Evolutionary conservation across 2,888 invertebrate genomes (phyloP).

Genomic region (Chrysolina americana): DNA sequence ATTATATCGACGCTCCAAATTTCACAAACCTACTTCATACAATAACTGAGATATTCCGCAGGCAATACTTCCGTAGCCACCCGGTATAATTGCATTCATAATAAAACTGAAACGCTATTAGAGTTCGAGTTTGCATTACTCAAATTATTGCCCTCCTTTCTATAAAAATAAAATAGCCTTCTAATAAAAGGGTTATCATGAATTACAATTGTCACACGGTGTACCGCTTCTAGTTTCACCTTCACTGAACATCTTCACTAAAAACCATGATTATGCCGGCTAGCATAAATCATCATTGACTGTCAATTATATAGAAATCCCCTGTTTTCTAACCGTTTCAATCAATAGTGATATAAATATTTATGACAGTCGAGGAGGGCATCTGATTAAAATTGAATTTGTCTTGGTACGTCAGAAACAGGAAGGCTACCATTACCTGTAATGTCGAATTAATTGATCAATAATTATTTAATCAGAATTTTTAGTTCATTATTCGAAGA

Average conservation of each 20-base stretch:
- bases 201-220: not conserved
- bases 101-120: too few relatives aligned
- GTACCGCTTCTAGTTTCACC: not conserved
- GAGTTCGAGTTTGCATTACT: too few relatives aligned
- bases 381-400: conserved; percentile 14
- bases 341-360: conserved; percentile 4
- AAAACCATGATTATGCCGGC: not conserved
- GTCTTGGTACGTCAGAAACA: conserved; percentile 16
- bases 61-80: too few relatives aligned
- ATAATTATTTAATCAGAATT: conserved; percentile 17
- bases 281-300: not conserved
- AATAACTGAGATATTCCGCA: too few relatives aligned
- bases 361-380: not conserved
- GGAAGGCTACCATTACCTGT: conserved; percentile 13
- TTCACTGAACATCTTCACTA: not conserved
- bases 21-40: too few relatives aligned
- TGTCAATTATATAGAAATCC: not conserved
- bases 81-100: too few relatives aligned
- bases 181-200: too few relatives aligned
- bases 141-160: too few relatives aligned
- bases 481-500: conserved; percentile 9
- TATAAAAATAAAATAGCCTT: too few relatives aligned
- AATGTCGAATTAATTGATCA: conserved; percentile 6
- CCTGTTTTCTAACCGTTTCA: not conserved
- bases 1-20: too few relatives aligned